Conservation (phyloP, 2,113 vertebrate genomes). For the Amphiprion percula region DNA sequence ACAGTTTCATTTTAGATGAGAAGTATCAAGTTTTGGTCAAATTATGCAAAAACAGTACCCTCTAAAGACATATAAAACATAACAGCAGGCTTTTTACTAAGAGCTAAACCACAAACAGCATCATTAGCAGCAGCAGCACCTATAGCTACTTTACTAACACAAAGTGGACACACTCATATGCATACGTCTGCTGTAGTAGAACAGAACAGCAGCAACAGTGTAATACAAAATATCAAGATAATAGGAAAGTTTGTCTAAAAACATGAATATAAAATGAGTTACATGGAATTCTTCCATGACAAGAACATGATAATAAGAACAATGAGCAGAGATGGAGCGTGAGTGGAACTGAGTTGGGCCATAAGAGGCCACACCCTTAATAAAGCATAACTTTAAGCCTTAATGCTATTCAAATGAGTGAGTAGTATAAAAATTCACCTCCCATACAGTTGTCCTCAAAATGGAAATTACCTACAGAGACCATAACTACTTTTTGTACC, state of each 20-base stretch:
- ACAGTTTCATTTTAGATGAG: neutral
- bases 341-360: too few species aligned
- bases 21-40: neutral
- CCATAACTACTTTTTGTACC: too few species aligned
- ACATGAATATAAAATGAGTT: neutral
- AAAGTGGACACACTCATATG: neutral
- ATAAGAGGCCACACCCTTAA: too few species aligned
- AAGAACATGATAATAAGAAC: neutral
- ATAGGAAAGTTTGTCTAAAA: neutral
- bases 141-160: neutral
- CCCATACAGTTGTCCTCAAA: too few species aligned
- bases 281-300: slow-evolving; percentile 1
- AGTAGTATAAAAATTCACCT: too few species aligned
- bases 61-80: neutral
- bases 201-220: neutral
- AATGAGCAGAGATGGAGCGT: neutral
- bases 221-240: neutral
- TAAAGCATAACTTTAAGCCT: too few species aligned
- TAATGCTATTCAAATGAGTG: too few species aligned
- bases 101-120: neutral
- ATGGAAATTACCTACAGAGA: too few species aligned
- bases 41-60: neutral
- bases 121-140: neutral
- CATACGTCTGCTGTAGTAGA: neutral
- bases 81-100: neutral